phyloP scores from a whole-genome alignment of 2,888 invertebrate genomes.

The Perithous albicinctus region DNA sequence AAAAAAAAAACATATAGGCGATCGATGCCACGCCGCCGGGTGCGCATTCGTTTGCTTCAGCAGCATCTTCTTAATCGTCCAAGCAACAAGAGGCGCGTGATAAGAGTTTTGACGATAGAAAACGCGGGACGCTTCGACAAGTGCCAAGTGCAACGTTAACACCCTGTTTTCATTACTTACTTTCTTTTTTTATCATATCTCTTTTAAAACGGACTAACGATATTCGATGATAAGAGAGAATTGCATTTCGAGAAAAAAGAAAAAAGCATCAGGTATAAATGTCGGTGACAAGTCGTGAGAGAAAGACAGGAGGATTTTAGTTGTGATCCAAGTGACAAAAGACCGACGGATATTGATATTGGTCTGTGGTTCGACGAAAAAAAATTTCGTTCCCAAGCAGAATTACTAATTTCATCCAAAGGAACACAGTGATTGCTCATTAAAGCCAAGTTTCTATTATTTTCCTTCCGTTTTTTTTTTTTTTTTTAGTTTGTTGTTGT shows the following conservation, averaged over 20 bases:
- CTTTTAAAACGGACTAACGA: too few species aligned
- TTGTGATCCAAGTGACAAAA: constrained; percentile 54
- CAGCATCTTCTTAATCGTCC: constrained; percentile 46
- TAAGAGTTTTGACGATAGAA: constrained; percentile 56
- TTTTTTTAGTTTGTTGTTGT: too few species aligned
- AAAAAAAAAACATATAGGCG: constrained; percentile 21
- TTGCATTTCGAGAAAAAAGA: too few species aligned
- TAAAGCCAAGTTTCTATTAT: constrained; percentile 55
- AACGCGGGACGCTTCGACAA: constrained; percentile 52
- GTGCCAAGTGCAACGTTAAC: constrained; percentile 48
- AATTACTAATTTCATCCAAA: not conserved
- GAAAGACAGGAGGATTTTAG: constrained; percentile 59
- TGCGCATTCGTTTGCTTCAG: constrained; percentile 68
- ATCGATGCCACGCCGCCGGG: constrained; percentile 76
- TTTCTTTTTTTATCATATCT: too few species aligned
- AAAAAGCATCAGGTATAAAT: constrained; percentile 52
- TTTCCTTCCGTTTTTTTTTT: too few species aligned
- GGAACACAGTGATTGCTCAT: constrained; percentile 1
- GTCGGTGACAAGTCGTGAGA: constrained; percentile 62
- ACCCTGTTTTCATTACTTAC: too few species aligned
- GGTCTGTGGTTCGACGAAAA: too few species aligned
- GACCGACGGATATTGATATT: constrained; percentile 44
- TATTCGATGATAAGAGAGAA: too few species aligned
- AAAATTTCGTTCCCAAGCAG: too few species aligned
- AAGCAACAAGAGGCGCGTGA: constrained; percentile 55